These are phyloP conservation scores for Okamejei kenojei DNA, from an alignment of 2,797 vertebrate genomes.

Conservation along the genomic window DNA sequence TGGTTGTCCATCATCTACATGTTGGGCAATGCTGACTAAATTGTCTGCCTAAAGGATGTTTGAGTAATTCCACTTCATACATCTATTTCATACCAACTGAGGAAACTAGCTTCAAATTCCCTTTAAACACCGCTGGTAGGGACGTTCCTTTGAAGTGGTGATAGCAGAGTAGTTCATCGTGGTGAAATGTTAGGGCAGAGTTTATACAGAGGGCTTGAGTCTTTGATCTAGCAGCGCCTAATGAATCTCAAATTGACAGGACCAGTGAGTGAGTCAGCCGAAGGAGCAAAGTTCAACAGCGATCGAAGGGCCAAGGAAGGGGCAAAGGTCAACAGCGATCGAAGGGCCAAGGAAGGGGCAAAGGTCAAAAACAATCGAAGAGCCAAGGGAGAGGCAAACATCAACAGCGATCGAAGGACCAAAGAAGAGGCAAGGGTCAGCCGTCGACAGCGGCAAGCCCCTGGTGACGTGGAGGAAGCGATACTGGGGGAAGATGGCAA, in stretches of 20 bases:
- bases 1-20: not conserved
- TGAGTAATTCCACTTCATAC: not conserved
- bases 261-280: not conserved
- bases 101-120: not conserved
- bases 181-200: not conserved
- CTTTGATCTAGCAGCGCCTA: not conserved
- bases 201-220: not conserved
- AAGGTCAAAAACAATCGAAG: not conserved
- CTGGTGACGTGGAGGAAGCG: not conserved
- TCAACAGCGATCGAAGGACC: not conserved
- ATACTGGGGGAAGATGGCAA: conserved; percentile 1
- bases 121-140: not conserved
- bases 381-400: not conserved
- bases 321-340: not conserved
- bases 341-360: not conserved
- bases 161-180: not conserved
- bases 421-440: not conserved
- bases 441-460: too few relatives aligned
- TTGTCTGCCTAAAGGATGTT: not conserved
- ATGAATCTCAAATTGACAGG: not conserved
- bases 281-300: not conserved
- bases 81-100: not conserved
- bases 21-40: not conserved
- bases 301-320: not conserved
- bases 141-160: not conserved